These are phyloP conservation scores for Amaurobius ferox DNA, from an alignment of 2,888 invertebrate species.

Conservation along the genomic window DNA sequence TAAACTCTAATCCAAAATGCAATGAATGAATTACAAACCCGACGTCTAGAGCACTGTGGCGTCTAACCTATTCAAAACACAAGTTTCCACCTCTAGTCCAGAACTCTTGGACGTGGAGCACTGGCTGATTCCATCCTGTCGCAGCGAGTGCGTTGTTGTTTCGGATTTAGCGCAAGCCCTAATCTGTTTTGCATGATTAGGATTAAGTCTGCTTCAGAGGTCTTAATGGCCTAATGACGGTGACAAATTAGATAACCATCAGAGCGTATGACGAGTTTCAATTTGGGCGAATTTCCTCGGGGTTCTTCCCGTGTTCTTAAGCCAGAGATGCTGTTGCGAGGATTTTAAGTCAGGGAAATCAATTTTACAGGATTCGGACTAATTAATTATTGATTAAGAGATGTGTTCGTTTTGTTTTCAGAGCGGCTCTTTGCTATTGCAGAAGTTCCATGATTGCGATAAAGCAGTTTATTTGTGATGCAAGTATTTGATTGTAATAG, in stretches of 20 bases:
- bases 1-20: too few species aligned
- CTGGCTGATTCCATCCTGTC: not conserved
- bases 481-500: too few species aligned
- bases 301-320: not conserved
- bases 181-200: conserved; percentile 45
- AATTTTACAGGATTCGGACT: conserved; percentile 2
- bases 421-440: not conserved
- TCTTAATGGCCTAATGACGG: conserved; percentile 39
- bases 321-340: not conserved
- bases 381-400: not conserved
- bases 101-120: too few species aligned
- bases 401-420: not conserved
- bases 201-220: conserved; percentile 28
- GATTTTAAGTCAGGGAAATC: not conserved
- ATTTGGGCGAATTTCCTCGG: not conserved
- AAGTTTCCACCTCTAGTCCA: too few species aligned
- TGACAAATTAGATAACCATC: conserved; percentile 7
- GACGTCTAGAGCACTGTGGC: too few species aligned
- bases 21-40: too few species aligned
- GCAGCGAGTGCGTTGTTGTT: not conserved
- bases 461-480: too few species aligned
- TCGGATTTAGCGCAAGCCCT: conserved; percentile 16
- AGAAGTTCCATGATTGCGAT: too few species aligned
- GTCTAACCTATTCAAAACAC: too few species aligned
- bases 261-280: not conserved